Base-by-base conservation (phyloP, 1,140 invertebrate genomes). In the Psix sp. region DNA sequence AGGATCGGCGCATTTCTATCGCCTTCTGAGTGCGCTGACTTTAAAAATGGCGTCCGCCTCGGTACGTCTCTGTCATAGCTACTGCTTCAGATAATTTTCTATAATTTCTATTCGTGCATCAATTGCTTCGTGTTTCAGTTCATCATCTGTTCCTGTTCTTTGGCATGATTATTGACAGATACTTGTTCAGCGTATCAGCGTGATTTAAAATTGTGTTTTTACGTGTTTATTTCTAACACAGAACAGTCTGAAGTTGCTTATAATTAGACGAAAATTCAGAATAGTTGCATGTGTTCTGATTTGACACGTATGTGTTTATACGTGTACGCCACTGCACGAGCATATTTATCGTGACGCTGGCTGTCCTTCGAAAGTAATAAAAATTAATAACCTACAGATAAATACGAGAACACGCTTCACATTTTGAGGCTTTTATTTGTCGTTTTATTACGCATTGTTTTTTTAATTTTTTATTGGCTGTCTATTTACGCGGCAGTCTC, bases 11-110 rank as follows among this genome's bases (percentile, higher is more conserved):
- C 49, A 14, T 26, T 26, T 40, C 21, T 16, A 18, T 20, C 1
- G 26, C 10, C n/a, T 29, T 17, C n/a, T 17, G 6, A 35, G 31
- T 39, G 16, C 49, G 43, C 24, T 40, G 66, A 63, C n/a, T 35
- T 66, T 40, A 57, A 85, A 82, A 29, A 87, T 86, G 84, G 83
- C 84, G 79, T 86, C 85, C 60, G 85, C 84, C 75, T 84, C 84
- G 84, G 84, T 86, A 84, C 74, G 83, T 87, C 60, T 39, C n/a
- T 33, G 42, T 66, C 68, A 46, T 48, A 42, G 20, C 21, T 1
- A 26, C 26, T 39, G 10, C 14, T 29, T 15, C 16, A 40, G 1
- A 2, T 18, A n/a, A n/a, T n/a, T n/a, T n/a, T n/a, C n/a, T n/a
- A n/a, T n/a, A n/a, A n/a, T n/a, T n/a, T n/a, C n/a, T n/a, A n/a